Percentiles rank a stretch among this genome's conserved stretches.
Evolutionary conservation across 2,888 invertebrate species (phyloP).

Genomic region (Acronicta aceris): DNA sequence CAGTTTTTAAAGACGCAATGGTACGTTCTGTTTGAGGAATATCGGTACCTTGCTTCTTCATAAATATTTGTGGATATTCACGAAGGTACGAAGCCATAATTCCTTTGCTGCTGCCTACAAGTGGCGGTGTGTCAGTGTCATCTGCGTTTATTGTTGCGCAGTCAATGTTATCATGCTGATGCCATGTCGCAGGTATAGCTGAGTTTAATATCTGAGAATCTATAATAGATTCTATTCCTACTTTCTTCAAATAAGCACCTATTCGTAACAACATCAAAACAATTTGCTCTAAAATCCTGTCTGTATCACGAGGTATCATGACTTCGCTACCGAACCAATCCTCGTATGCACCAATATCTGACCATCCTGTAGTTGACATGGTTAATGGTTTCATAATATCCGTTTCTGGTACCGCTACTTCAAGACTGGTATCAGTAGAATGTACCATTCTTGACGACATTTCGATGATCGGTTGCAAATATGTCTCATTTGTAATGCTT

Average conservation of each 20-base stretch:
- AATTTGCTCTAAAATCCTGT: conserved; percentile 83
- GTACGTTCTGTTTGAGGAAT: conserved; percentile 48
- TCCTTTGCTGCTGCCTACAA: conserved; percentile 70
- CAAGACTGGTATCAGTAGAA: conserved; percentile 58
- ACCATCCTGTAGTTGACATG: conserved; percentile 57
- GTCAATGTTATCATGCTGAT: conserved; percentile 50
- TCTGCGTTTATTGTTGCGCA: conserved; percentile 62
- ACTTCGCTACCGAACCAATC: conserved; percentile 79
- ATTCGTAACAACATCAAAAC: conserved; percentile 80
- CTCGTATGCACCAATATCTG: conserved; percentile 73
- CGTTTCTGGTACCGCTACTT: conserved; percentile 56
- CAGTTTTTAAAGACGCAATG: conserved; percentile 25
- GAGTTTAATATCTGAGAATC: conserved; percentile 55
- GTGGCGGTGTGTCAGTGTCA: conserved; percentile 71
- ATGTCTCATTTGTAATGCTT: conserved; percentile 22
- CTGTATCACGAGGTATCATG: conserved; percentile 75
- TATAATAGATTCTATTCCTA: conserved; percentile 55
- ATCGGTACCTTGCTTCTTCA: conserved; percentile 70
- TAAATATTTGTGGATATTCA: conserved; percentile 83
- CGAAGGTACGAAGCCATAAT: conserved; percentile 76
- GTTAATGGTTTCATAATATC: conserved; percentile 55
- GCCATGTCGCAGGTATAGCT: conserved; percentile 37
- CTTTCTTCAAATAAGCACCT: conserved; percentile 69
- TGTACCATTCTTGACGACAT: conserved; percentile 50
- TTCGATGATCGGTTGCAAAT: conserved; percentile 33